Evolutionary conservation across 2,113 vertebrate species (phyloP).

Genomic region (Camarhynchus parvulus): DNA sequence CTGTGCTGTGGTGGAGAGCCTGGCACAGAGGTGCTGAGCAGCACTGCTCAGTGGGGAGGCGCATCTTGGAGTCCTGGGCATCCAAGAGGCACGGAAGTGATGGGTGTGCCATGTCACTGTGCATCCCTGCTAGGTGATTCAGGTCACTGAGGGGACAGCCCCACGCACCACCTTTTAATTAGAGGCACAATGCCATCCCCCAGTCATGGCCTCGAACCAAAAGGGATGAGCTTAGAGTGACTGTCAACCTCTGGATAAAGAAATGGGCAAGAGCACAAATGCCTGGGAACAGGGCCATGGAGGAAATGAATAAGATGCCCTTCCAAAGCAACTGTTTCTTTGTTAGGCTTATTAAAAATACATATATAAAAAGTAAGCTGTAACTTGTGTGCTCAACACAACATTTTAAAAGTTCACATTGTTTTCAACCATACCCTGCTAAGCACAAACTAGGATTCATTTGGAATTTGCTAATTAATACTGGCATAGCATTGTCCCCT

Average conservation of each 20-base stretch:
- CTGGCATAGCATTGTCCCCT: constrained; percentile 40
- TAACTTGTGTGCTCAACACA: neutral
- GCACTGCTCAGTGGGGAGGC: neutral
- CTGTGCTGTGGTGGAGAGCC: neutral
- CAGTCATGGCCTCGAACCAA: neutral
- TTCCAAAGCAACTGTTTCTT: constrained; percentile 8
- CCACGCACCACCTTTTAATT: neutral
- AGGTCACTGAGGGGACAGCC: neutral
- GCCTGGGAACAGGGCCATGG: constrained; percentile 14
- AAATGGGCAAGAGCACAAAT: constrained; percentile 9
- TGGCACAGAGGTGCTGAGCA: neutral
- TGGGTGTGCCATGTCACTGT: neutral
- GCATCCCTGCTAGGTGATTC: neutral
- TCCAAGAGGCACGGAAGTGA: neutral
- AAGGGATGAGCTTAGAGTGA: neutral
- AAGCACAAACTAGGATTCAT: constrained; percentile 50
- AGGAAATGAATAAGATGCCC: neutral
- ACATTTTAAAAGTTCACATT: constrained; percentile 28
- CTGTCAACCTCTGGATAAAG: neutral
- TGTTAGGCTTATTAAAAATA: constrained; percentile 18
- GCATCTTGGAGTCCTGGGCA: neutral
- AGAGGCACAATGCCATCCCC: neutral
- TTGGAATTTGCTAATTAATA: constrained; percentile 67
- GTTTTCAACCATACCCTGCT: constrained; percentile 1
- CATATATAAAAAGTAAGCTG: neutral